Evolutionary conservation across 1,140 invertebrate species (phyloP), one percentile per base, ranked within the genome.

Genomic region (Papilio aristodemus): DNA sequence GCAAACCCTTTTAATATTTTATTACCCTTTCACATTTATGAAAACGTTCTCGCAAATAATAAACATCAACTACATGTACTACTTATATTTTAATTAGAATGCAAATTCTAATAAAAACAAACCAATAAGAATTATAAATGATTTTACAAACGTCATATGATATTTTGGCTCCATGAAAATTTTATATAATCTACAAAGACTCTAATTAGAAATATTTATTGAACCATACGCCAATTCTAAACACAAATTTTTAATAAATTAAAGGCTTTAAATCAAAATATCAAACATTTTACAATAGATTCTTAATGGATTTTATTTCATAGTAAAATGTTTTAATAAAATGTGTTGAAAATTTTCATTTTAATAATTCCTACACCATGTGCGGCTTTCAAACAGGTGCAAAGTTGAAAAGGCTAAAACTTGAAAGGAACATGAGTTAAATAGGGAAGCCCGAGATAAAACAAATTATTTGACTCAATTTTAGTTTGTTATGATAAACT

Each of bases 1-100:
- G 19, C 19, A 43, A n/a, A 64, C 13, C 62, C 11, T 64, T 46
- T 64, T 64, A n/a, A 64, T 64, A 32, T 46, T 64, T 43, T 43
- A 64, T 64, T n/a, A 43, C 39, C 6, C 9, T 64, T 64, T 46
- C 22, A 64, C 9, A 60, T 64, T 64, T 4, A 43, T 22, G 13
- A 43, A 25, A 32, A 13, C 39, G 62, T 14, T 64, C 32, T 43
- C 19, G 11, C 22, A 3, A 62, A 62, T 39, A 63, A 25, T 4
- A n/a, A 62, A 62, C n/a, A 62, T 38, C 39, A 62, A 32, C 17
- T 19, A 32, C 3, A n/a, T n/a, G n/a, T n/a, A 54, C 13, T 43
- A 43, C 0, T 17, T 14, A 43, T 14, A 17, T n/a, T 43, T 54
- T 25, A 22, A 22, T 50, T 14, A 11, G 19, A 22, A 22, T 43